Evolutionary conservation across 2,113 vertebrate species (phyloP).

Genomic region (Lepisosteus oculatus): DNA sequence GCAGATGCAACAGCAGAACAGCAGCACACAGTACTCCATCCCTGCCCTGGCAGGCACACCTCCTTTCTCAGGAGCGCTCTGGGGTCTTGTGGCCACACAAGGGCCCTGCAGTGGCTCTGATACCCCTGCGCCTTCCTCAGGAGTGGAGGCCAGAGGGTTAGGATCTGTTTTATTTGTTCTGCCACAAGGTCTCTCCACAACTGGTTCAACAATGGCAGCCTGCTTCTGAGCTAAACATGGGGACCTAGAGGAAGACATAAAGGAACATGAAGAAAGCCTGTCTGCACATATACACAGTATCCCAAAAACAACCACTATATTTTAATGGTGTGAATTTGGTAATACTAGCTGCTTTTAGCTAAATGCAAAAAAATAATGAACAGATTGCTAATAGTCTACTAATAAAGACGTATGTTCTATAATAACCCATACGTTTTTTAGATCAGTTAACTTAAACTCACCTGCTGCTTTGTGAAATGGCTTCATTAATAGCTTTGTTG

Average conservation of each 20-base stretch:
- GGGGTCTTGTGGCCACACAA: slow-evolving; percentile 47
- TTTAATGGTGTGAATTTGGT: too few relatives aligned
- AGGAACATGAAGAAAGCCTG: too few relatives aligned
- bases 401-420: too few relatives aligned
- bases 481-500: slow-evolving; percentile 95
- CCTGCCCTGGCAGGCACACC: slow-evolving; percentile 46
- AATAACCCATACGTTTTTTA: too few relatives aligned
- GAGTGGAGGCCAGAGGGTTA: slow-evolving; percentile 39
- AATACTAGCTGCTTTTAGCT: too few relatives aligned
- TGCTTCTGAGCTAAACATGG: slow-evolving; percentile 39
- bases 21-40: slow-evolving; percentile 86
- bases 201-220: slow-evolving; percentile 31
- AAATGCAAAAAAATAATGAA: too few relatives aligned
- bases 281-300: too few relatives aligned
- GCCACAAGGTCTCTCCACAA: slow-evolving; percentile 24
- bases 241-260: too few relatives aligned
- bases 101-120: slow-evolving; percentile 51
- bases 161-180: slow-evolving; percentile 51
- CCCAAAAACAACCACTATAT: too few relatives aligned
- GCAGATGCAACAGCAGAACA: slow-evolving; percentile 97
- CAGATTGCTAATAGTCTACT: too few relatives aligned
- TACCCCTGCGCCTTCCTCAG: slow-evolving; percentile 41
- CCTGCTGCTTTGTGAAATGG: slow-evolving; percentile 93
- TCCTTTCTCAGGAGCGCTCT: slow-evolving; percentile 55
- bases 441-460: slow-evolving; percentile 38